Evolutionary conservation across 1,140 invertebrate genomes (phyloP).

Genomic region (Drosophila subpulchrella): DNA sequence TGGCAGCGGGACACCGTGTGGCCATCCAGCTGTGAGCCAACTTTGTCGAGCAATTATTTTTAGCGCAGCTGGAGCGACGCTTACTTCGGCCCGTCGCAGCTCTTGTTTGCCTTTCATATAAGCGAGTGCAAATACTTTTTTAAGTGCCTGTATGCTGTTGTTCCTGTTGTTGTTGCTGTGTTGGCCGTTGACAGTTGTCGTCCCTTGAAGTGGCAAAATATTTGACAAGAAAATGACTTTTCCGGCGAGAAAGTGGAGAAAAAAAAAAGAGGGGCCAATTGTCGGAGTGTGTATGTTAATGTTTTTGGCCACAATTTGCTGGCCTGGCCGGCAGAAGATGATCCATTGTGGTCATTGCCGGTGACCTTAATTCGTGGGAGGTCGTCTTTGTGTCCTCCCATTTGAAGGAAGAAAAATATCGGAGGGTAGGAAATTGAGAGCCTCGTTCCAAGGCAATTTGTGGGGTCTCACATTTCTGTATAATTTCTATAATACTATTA

Average conservation of each 20-base stretch:
- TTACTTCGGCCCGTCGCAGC: constrained; percentile 12
- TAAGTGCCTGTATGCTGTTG: constrained; percentile 62
- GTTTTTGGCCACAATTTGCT: constrained; percentile 23
- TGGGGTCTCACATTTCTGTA: background rate
- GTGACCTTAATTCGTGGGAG: constrained; percentile 19
- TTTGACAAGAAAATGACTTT: constrained; percentile 79
- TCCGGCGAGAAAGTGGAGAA: constrained; percentile 6
- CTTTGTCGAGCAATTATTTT: constrained; percentile 79
- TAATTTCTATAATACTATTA: background rate
- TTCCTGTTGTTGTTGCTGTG: constrained; percentile 29
- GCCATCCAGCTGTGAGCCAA: constrained; percentile 64
- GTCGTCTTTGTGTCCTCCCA: constrained; percentile 17
- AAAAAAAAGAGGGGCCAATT: background rate
- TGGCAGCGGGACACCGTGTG: background rate
- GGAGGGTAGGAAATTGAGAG: background rate
- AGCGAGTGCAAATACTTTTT: constrained; percentile 78
- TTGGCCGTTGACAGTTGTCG: constrained; percentile 64
- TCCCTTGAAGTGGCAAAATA: constrained; percentile 80
- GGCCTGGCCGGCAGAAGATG: constrained; percentile 14
- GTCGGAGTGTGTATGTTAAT: constrained; percentile 19
- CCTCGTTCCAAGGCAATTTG: background rate
- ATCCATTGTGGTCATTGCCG: constrained; percentile 20
- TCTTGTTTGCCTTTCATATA: constrained; percentile 70
- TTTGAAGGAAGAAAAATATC: constrained; percentile 10
- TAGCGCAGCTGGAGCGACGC: constrained; percentile 46